These are phyloP conservation scores for Lasioglossum morio DNA, from an alignment of 2,888 invertebrate species.

Conservation along the genomic window DNA sequence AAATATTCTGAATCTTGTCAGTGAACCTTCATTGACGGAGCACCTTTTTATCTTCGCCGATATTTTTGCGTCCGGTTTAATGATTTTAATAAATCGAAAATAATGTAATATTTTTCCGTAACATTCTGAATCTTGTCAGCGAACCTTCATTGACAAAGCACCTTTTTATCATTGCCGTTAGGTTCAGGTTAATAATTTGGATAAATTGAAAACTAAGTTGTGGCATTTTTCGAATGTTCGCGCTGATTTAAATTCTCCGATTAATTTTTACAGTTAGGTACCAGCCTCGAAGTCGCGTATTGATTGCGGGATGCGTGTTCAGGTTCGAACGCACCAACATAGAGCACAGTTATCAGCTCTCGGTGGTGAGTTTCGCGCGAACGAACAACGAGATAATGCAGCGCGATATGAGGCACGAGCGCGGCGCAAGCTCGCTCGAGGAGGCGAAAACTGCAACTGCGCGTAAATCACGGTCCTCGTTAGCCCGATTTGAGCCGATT, in stretches of 20 bases:
- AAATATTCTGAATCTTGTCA: too few relatives aligned
- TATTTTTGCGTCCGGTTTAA: too few relatives aligned
- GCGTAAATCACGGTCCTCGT: constrained; percentile 75
- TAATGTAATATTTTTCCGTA: too few relatives aligned
- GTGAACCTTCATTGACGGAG: too few relatives aligned
- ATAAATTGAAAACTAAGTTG: too few relatives aligned
- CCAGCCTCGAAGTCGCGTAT: constrained; percentile 15
- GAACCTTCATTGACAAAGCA: too few relatives aligned
- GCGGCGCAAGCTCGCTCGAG: neutral
- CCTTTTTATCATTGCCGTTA: too few relatives aligned
- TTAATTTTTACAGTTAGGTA: neutral
- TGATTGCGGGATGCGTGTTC: constrained; percentile 13
- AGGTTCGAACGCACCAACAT: neutral
- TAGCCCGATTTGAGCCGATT: constrained; percentile 69
- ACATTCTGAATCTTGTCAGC: too few relatives aligned
- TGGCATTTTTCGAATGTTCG: neutral
- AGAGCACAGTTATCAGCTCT: constrained; percentile 25
- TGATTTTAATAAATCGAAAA: too few relatives aligned
- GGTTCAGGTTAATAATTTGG: too few relatives aligned
- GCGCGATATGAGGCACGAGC: constrained; percentile 52
- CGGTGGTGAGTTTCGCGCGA: constrained; percentile 3
- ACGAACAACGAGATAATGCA: constrained; percentile 48
- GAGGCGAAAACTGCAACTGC: constrained; percentile 58
- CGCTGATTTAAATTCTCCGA: neutral
- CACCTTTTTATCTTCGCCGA: too few relatives aligned